These are phyloP conservation scores for Tricholaema leucomelas DNA, from an alignment of 2,113 vertebrate species.

Conservation along the genomic window DNA sequence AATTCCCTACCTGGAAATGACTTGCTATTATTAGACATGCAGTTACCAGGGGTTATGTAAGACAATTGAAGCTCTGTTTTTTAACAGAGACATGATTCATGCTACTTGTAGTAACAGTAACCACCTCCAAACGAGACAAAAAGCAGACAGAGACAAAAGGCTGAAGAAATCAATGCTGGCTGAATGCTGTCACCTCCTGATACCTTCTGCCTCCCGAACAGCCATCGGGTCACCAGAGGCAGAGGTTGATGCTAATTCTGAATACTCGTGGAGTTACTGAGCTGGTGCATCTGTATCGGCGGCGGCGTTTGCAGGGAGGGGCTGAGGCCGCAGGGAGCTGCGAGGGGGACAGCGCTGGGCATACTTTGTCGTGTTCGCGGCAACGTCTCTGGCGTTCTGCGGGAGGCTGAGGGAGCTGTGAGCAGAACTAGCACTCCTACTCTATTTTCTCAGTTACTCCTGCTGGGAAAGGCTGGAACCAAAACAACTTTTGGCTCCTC, in stretches of 20 bases:
- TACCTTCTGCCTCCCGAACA: conserved; percentile 69
- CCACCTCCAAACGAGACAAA: conserved; percentile 78
- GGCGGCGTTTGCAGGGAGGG: not conserved
- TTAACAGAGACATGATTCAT: conserved; percentile 82
- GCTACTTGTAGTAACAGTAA: conserved; percentile 81
- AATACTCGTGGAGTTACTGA: conserved; percentile 42
- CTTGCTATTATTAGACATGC: conserved; percentile 80
- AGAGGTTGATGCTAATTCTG: conserved; percentile 56
- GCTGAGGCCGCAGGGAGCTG: not conserved
- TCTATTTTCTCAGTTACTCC: conserved; percentile 52
- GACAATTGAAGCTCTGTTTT: conserved; percentile 82
- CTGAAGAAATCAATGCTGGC: conserved; percentile 77
- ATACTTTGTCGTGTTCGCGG: not conserved
- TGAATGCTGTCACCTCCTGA: conserved; percentile 67
- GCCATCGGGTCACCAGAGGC: conserved; percentile 59
- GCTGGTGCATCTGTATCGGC: not conserved
- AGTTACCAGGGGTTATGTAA: conserved; percentile 79
- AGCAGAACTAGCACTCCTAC: conserved; percentile 41
- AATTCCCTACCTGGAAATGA: conserved; percentile 81
- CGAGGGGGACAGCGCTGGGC: not conserved
- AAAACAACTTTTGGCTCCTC: conserved; percentile 60
- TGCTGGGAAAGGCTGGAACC: conserved; percentile 54
- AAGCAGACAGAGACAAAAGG: conserved; percentile 80
- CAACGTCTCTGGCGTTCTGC: not conserved
- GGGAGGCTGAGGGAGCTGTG: conserved; percentile 19